Conservation (phyloP, 2,113 vertebrate species). For the Isurus oxyrinchus region DNA sequence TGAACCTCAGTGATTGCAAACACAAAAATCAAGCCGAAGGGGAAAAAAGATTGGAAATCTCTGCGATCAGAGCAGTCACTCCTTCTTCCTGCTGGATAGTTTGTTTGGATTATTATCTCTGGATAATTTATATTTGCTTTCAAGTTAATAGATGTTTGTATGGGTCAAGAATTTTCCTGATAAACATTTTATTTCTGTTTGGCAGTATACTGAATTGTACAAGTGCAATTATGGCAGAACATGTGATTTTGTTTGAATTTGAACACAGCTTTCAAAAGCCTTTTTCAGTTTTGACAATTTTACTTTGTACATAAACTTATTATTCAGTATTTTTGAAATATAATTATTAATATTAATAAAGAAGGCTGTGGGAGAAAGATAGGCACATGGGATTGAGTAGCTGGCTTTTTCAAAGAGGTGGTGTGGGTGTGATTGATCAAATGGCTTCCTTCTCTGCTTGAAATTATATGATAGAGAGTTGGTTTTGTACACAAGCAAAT, state of each 20-base stretch:
- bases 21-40: background rate
- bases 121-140: slow-evolving; percentile 1
- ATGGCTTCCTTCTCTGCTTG: background rate
- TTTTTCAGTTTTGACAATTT: background rate
- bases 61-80: background rate
- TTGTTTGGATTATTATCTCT: slow-evolving; percentile 27
- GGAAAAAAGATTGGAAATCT: background rate
- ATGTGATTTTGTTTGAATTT: background rate
- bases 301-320: background rate
- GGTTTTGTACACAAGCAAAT: background rate
- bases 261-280: background rate
- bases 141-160: slow-evolving; percentile 19
- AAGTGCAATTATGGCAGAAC: background rate
- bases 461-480: background rate
- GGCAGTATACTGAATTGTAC: background rate
- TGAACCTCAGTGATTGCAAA: background rate
- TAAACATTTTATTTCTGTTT: background rate
- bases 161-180: slow-evolving; percentile 20
- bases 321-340: background rate
- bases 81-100: slow-evolving; percentile 23
- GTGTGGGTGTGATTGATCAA: background rate
- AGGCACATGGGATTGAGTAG: background rate
- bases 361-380: background rate
- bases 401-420: background rate
- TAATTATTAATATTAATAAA: background rate